These are phyloP conservation scores for Helicoverpa assulta DNA, from an alignment of 2,888 invertebrate species.

Conservation along the genomic window DNA sequence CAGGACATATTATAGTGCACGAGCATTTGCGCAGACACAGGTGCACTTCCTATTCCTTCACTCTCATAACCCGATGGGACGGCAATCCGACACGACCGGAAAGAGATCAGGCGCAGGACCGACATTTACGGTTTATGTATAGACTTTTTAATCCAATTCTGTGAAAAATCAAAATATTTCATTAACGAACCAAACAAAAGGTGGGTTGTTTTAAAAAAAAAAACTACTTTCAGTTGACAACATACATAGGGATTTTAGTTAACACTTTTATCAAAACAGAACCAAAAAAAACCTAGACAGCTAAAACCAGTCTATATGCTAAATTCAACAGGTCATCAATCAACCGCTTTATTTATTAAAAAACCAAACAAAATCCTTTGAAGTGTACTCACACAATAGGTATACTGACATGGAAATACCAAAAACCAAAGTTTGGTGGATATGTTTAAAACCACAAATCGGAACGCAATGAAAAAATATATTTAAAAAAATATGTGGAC, in stretches of 20 bases:
- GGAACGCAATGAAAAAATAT: neutral
- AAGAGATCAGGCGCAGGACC: too few species aligned
- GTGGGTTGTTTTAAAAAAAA: neutral
- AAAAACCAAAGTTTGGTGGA: neutral
- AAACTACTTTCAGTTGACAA: neutral
- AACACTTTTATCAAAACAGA: constrained; percentile 3
- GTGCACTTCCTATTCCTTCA: too few species aligned
- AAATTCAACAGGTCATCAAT: constrained; percentile 30
- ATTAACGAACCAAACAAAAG: too few species aligned
- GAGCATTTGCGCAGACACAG: too few species aligned
- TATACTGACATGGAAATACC: neutral
- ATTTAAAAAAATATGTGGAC: neutral
- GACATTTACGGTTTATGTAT: too few species aligned
- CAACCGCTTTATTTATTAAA: constrained; percentile 7
- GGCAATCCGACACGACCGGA: too few species aligned
- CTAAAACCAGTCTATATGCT: constrained; percentile 18
- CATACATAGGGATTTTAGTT: neutral
- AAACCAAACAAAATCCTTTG: constrained; percentile 10
- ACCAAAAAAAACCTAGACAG: neutral
- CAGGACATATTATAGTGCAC: too few species aligned
- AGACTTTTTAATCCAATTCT: too few species aligned
- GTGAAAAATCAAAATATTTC: too few species aligned
- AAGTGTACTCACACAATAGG: neutral
- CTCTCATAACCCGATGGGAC: too few species aligned
- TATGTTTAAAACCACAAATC: neutral